phyloP scores from a whole-genome alignment of 2,888 invertebrate genomes.

The Lasioglossum marginatum region DNA sequence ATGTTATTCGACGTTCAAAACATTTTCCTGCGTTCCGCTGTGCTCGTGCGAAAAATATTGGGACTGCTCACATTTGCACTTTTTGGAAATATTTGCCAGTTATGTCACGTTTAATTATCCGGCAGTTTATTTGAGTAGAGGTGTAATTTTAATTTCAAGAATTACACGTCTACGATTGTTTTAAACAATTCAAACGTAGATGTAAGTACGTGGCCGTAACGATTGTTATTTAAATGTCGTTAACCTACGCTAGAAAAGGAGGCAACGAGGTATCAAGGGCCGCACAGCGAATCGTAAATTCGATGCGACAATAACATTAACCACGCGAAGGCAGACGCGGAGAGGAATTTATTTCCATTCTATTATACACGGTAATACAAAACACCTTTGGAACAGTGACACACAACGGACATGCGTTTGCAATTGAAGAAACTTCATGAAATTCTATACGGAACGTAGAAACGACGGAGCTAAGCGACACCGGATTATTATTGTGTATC shows the following conservation, averaged over 20 bases:
- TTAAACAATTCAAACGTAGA: constrained; percentile 2
- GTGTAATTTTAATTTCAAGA: neutral
- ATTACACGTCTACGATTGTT: neutral
- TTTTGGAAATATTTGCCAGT: too few relatives aligned
- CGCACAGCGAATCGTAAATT: constrained; percentile 27
- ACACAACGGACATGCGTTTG: neutral
- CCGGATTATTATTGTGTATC: neutral
- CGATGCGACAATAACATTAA: constrained; percentile 23
- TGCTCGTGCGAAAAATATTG: neutral
- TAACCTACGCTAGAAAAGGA: constrained; percentile 13
- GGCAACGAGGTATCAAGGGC: constrained; percentile 13
- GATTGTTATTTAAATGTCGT: constrained; percentile 29
- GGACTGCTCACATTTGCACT: neutral
- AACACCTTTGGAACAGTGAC: neutral
- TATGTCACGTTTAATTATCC: neutral
- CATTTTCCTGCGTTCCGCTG: constrained; percentile 21
- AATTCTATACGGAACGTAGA: neutral
- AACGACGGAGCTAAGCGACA: neutral
- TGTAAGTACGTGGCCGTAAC: constrained; percentile 11
- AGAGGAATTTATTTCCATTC: neutral
- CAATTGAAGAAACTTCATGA: too few relatives aligned
- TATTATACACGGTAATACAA: neutral
- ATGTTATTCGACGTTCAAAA: constrained; percentile 19
- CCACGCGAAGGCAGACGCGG: neutral
- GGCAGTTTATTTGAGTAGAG: neutral